These are phyloP conservation scores for Phyllostomus hastatus DNA, from an alignment of 2,113 vertebrate species.

Conservation along the genomic window DNA sequence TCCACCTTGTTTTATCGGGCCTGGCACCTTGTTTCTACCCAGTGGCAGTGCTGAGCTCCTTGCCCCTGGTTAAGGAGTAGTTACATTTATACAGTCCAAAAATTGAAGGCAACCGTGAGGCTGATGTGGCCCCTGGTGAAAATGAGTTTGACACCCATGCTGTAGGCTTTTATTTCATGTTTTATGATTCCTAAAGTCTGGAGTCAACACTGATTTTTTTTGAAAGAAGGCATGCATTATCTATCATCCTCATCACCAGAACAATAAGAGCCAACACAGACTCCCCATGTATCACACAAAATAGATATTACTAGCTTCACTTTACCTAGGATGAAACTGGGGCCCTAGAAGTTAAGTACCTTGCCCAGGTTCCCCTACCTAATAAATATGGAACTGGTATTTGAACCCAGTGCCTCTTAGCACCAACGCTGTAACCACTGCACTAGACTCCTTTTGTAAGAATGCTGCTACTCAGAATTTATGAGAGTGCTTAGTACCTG, in stretches of 20 bases:
- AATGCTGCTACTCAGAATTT: not conserved
- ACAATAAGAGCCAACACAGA: not conserved
- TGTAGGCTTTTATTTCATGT: constrained; percentile 27
- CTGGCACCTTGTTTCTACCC: too few relatives aligned
- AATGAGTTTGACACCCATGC: not conserved
- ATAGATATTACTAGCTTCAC: not conserved
- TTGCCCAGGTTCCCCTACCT: not conserved
- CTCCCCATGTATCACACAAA: not conserved
- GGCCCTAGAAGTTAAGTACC: not conserved
- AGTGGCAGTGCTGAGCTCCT: too few relatives aligned
- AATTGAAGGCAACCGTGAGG: too few relatives aligned
- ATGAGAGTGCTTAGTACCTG: not conserved
- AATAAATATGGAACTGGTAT: not conserved
- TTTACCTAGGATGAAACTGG: not conserved
- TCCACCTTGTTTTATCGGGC: too few relatives aligned
- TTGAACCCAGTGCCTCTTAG: not conserved
- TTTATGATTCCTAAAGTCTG: constrained; percentile 7
- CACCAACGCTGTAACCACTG: too few relatives aligned
- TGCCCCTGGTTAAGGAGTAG: too few relatives aligned
- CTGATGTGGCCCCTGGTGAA: too few relatives aligned
- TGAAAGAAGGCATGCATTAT: not conserved
- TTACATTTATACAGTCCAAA: too few relatives aligned
- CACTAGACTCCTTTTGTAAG: not conserved
- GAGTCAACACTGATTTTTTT: not conserved
- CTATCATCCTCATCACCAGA: not conserved